Evolutionary conservation across 2,797 vertebrate genomes (phyloP), one percentile per base, ranked within the genome.

Genomic region (Eurystomus glaucurus): DNA sequence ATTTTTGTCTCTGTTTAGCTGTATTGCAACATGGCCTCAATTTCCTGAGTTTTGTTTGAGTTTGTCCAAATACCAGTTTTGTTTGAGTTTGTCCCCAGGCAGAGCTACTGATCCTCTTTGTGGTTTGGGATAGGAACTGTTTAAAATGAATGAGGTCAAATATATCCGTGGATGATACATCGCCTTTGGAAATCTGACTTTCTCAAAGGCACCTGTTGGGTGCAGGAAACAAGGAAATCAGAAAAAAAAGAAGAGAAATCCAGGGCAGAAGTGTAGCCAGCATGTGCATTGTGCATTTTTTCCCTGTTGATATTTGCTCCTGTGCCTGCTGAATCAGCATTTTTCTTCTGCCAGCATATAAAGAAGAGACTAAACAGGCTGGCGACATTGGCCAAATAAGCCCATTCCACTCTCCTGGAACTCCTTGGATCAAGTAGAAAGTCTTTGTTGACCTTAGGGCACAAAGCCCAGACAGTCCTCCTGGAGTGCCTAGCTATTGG

Each of bases 371-470:
- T 51, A 52, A 93, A 93, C 52, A 62, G 46, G 10, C 29, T 69
- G n/a, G n/a, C 71, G 54, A 58, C 61, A 39, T 51, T 72, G 69
- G 39, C 43, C 79, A 84, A 48, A 61, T 25, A 39, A 84, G 5
- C 12, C 45, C 54, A 86, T 93, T 94, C 54, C 61, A 51, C 19
- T 81, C 55, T 72, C 41, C 48, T 92, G 81, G 52, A 95, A 77
- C 41, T 93, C 64, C 39, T 55, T 65, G 65, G 87, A 86, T 86
- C 65, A 84, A 96, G 69, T 29, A 43, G 79, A 90, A 85, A 61
- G 71, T 21, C 85, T 93, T 91, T 94, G 82, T 88, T 4, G 0
- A 54, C 64, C 61, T 86, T 35, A 13, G 29, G 54, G 79, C 64
- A 21, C 43, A 65, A 85, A 93, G 79, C 78, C 72, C 69, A 77